Evolutionary conservation across 1,140 invertebrate species (phyloP).

Genomic region (Bombus pyrosoma): DNA sequence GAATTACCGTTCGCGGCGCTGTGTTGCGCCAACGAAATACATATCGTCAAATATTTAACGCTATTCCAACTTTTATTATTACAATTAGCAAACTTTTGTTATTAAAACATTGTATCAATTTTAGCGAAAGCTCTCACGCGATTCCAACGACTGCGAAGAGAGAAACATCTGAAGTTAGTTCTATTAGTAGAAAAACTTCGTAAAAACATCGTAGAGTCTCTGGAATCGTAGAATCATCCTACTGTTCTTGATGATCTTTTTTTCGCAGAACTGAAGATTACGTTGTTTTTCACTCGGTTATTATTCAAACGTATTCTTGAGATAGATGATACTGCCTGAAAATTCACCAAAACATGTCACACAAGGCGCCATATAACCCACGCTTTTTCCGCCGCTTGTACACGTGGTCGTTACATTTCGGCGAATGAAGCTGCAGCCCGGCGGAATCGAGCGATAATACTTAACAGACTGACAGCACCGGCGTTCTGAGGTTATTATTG

Average conservation of each 20-base stretch:
- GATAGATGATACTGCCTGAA: not conserved
- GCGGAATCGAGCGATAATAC: conserved; percentile 24
- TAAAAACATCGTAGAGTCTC: not conserved
- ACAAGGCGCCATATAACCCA: not conserved
- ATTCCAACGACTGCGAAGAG: too few species aligned
- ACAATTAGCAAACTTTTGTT: too few species aligned
- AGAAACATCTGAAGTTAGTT: too few species aligned
- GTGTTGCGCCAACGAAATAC: too few species aligned
- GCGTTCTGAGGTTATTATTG: conserved; percentile 25
- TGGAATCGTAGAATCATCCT: not conserved
- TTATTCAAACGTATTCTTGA: not conserved
- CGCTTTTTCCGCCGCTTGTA: not conserved
- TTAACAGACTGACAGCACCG: conserved; percentile 7
- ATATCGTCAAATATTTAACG: too few species aligned
- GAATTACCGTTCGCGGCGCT: not conserved
- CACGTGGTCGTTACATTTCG: not conserved
- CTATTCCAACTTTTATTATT: too few species aligned
- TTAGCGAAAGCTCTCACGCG: too few species aligned
- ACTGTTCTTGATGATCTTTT: not conserved
- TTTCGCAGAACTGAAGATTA: not conserved
- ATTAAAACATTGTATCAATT: too few species aligned
- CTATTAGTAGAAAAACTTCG: not conserved
- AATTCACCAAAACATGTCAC: not conserved
- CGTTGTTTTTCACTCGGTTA: not conserved
- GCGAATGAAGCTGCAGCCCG: not conserved